These are phyloP conservation scores for Agonopterix alstromeriana DNA, from an alignment of 2,888 invertebrate species.

Conservation along the genomic window DNA sequence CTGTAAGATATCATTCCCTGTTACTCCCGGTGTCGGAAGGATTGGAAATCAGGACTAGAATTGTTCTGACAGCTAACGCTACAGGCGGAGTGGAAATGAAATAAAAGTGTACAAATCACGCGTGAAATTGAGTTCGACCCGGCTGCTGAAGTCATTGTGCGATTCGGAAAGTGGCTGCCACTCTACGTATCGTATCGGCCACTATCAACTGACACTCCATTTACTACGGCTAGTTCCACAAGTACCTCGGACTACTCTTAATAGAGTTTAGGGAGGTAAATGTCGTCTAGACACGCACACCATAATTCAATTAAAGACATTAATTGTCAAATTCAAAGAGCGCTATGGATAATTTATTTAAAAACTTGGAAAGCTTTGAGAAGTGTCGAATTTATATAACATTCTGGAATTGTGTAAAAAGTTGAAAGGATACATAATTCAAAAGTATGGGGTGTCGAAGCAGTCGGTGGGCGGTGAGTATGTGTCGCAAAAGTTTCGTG, in stretches of 20 bases:
- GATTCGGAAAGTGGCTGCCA: conserved; percentile 42
- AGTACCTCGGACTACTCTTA: no score
- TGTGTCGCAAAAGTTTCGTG: conserved; percentile 53
- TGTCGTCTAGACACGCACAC: conserved; percentile 8
- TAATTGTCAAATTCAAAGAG: background rate
- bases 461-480: conserved; percentile 34
- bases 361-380: conserved; percentile 22
- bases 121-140: conserved; percentile 72
- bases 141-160: conserved; percentile 51
- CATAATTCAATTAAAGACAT: background rate
- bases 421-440: conserved; percentile 57
- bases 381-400: conserved; percentile 26
- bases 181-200: conserved; percentile 15
- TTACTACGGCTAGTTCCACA: conserved; percentile 6
- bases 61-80: conserved; percentile 30
- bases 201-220: conserved; percentile 14
- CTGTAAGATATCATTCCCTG: no score
- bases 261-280: background rate
- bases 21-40: background rate
- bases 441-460: conserved; percentile 39
- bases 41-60: background rate
- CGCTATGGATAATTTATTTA: conserved; percentile 11
- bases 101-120: conserved; percentile 70
- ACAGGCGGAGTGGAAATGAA: conserved; percentile 53
- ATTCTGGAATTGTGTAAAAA: conserved; percentile 42